Evolutionary conservation across 2,888 invertebrate species (phyloP).

Genomic region (Cosmia trapezina): DNA sequence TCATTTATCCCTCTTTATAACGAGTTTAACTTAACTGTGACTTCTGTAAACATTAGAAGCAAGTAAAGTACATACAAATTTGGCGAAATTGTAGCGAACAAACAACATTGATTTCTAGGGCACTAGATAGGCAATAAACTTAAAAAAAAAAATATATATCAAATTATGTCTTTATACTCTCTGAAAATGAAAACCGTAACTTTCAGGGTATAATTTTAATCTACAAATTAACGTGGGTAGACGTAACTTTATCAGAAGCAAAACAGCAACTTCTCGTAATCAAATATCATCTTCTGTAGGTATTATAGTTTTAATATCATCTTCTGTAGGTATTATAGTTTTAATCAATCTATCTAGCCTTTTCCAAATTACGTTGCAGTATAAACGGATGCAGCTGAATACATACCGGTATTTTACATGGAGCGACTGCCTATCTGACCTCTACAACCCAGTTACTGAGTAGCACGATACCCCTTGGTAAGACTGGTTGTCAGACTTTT

Average conservation of each 20-base stretch:
- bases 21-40: slow-evolving; percentile 26
- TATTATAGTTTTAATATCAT: neutral
- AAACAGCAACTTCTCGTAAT: neutral
- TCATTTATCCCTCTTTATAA: slow-evolving; percentile 13
- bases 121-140: too few relatives aligned
- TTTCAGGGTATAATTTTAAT: neutral
- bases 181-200: neutral
- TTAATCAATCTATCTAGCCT: too few relatives aligned
- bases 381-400: too few relatives aligned
- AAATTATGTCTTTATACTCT: neutral
- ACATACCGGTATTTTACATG: too few relatives aligned
- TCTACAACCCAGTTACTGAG: too few relatives aligned
- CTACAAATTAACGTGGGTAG: neutral
- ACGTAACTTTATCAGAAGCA: neutral
- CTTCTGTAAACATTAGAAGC: slow-evolving; percentile 10
- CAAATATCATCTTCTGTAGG: too few relatives aligned
- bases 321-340: neutral
- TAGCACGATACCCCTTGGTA: too few relatives aligned
- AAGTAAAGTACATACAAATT: neutral
- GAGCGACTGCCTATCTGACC: too few relatives aligned
- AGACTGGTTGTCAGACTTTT: too few relatives aligned
- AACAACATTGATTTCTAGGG: neutral
- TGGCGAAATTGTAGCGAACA: neutral
- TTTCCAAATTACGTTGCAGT: too few relatives aligned
- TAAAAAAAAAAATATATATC: too few relatives aligned